Evolutionary conservation across 1,140 invertebrate genomes (phyloP).

Genomic region (Notospermus geniculatus): DNA sequence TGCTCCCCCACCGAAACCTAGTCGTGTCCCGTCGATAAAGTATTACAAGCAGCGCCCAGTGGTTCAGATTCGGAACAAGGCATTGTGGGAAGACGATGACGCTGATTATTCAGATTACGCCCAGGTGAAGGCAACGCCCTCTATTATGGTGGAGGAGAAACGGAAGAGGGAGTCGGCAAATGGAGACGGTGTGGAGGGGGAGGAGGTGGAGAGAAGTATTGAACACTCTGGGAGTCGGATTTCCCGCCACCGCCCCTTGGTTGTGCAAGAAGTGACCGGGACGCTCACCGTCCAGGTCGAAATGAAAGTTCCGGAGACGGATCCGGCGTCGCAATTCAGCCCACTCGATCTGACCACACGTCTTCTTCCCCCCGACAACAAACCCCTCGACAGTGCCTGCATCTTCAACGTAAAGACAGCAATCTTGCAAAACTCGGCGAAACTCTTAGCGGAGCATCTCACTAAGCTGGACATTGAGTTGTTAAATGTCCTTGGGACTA

Average conservation of each 20-base stretch:
- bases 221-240: neutral
- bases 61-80: constrained; percentile 35
- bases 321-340: constrained; percentile 67
- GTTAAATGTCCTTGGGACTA: constrained; percentile 61
- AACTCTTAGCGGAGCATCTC: constrained; percentile 80
- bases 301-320: constrained; percentile 36
- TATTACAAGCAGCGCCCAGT: constrained; percentile 29
- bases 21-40: constrained; percentile 61
- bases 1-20: constrained; percentile 71
- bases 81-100: constrained; percentile 46
- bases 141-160: neutral
- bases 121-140: constrained; percentile 42
- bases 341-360: constrained; percentile 67
- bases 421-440: constrained; percentile 71
- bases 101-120: constrained; percentile 50
- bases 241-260: neutral
- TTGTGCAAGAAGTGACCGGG: constrained; percentile 9
- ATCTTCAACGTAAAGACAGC: constrained; percentile 78
- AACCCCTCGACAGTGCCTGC: constrained; percentile 79
- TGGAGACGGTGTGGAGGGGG: constrained; percentile 8
- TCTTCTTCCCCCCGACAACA: constrained; percentile 77
- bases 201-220: constrained; percentile 8
- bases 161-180: constrained; percentile 10
- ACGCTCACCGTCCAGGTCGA: constrained; percentile 15
- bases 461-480: constrained; percentile 78